These are phyloP conservation scores for Aegithalos caudatus DNA, from an alignment of 2,113 vertebrate genomes.

Conservation along the genomic window DNA sequence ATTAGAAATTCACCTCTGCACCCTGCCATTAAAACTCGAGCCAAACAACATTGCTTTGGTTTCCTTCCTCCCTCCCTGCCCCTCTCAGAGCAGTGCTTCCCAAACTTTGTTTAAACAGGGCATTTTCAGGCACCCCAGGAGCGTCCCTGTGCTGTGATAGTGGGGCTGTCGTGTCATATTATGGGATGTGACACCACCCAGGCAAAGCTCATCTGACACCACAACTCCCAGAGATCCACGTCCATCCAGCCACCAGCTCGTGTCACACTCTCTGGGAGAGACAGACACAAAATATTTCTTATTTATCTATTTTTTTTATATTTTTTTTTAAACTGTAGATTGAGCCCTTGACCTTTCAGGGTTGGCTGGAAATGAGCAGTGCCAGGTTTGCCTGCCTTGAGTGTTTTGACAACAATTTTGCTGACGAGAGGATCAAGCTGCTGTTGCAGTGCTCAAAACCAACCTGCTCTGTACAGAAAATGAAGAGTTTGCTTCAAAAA, in stretches of 20 bases:
- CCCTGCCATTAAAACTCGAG: not conserved
- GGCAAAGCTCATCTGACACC: not conserved
- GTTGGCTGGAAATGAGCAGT: not conserved
- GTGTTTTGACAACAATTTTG: not conserved
- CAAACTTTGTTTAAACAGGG: rapidly evolving
- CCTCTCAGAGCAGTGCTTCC: not conserved
- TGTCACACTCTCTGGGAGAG: not conserved
- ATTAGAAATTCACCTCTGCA: not conserved
- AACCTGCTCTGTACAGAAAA: not conserved
- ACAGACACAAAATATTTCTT: not conserved
- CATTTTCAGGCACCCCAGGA: not conserved
- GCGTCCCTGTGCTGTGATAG: not conserved
- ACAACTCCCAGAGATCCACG: not conserved
- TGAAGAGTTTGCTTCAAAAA: not conserved
- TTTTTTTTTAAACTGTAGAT: not conserved
- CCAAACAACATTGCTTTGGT: not conserved
- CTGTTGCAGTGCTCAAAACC: not conserved
- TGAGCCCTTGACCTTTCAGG: not conserved
- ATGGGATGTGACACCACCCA: not conserved
- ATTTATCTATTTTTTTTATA: not conserved
- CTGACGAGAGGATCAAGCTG: not conserved
- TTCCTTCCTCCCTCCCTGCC: not conserved
- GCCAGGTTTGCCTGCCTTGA: not conserved
- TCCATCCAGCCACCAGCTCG: not conserved
- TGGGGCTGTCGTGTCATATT: not conserved